Percentiles rank a stretch among this genome's conserved stretches.
phyloP scores from a whole-genome alignment of 2,797 vertebrate genomes.

The Craterocephalus amniculus region DNA sequence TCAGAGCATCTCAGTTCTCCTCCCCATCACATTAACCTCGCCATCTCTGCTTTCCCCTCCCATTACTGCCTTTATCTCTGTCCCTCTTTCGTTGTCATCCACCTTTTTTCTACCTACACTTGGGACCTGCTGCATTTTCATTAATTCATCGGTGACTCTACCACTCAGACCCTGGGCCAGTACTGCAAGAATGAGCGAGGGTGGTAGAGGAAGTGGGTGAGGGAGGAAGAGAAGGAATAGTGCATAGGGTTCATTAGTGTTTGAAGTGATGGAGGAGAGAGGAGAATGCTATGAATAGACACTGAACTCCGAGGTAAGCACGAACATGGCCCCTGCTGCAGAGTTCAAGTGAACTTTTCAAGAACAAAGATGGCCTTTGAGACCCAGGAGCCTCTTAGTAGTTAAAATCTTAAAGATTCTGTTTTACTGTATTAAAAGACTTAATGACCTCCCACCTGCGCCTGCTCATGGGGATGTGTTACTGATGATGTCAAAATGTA shows the following conservation, averaged over 20 bases:
- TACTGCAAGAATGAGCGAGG: conserved; percentile 18
- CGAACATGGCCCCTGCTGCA: conserved; percentile 28
- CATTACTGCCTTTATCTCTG: conserved; percentile 11
- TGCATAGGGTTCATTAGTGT: conserved; percentile 61
- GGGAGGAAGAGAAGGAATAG: conserved; percentile 7
- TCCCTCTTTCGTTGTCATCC: conserved; percentile 35
- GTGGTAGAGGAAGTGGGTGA: conserved; percentile 29
- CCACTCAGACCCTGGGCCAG: conserved; percentile 34
- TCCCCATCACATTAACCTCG: conserved; percentile 44
- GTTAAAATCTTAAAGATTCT: conserved; percentile 15
- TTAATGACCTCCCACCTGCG: conserved; percentile 28
- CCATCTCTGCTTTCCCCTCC: conserved; percentile 7
- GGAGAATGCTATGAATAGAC: conserved; percentile 69
- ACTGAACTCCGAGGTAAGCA: conserved; percentile 41
- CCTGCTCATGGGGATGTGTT: conserved; percentile 15
- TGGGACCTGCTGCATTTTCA: conserved; percentile 55
- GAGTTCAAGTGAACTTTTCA: conserved; percentile 46
- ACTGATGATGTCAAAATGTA: conserved; percentile 27
- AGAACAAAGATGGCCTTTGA: conserved; percentile 23
- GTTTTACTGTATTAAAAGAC: conserved; percentile 15
- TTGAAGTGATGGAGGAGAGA: conserved; percentile 62
- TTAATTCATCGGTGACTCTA: conserved; percentile 54
- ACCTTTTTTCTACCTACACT: conserved; percentile 16
- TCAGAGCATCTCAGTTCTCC: conserved; percentile 43
- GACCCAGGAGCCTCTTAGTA: conserved; percentile 16